These are phyloP conservation scores for Trissolcus brochymenae DNA, from an alignment of 2,888 invertebrate genomes.

Conservation along the genomic window DNA sequence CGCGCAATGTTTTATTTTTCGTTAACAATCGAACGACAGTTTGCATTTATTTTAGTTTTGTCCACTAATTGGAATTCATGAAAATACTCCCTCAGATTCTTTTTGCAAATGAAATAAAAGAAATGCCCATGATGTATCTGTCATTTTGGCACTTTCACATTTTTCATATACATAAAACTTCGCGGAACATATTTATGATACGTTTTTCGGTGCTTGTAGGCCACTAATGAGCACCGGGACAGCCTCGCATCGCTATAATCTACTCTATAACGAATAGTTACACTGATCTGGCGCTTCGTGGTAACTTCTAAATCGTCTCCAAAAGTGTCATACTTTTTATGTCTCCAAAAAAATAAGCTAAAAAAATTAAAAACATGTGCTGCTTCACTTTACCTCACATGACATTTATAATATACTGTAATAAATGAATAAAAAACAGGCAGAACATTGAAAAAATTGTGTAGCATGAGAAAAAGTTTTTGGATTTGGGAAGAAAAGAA, in stretches of 20 bases:
- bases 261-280: conserved; percentile 60
- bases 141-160: conserved; percentile 62
- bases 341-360: conserved; percentile 4
- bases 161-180: conserved; percentile 65
- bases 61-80: background rate
- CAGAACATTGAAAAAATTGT: background rate
- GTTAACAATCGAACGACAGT: no score
- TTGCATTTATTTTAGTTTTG: no score
- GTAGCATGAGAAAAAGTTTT: background rate
- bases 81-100: background rate
- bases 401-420: background rate
- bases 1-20: no score
- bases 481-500: background rate
- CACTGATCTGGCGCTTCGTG: conserved; percentile 43
- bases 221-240: conserved; percentile 65
- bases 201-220: conserved; percentile 62
- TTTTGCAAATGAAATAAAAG: no score
- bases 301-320: conserved; percentile 43
- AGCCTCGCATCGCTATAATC: conserved; percentile 17
- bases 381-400: no score
- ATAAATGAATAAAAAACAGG: background rate
- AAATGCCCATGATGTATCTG: conserved; percentile 33
- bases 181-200: conserved; percentile 55
- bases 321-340: conserved; percentile 27
- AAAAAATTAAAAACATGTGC: no score